A percentile compares a stretch with the other conserved stretches of the same genome.
Evolutionary conservation across 1,140 invertebrate genomes (phyloP).

Genomic region (Orius laevigatus): DNA sequence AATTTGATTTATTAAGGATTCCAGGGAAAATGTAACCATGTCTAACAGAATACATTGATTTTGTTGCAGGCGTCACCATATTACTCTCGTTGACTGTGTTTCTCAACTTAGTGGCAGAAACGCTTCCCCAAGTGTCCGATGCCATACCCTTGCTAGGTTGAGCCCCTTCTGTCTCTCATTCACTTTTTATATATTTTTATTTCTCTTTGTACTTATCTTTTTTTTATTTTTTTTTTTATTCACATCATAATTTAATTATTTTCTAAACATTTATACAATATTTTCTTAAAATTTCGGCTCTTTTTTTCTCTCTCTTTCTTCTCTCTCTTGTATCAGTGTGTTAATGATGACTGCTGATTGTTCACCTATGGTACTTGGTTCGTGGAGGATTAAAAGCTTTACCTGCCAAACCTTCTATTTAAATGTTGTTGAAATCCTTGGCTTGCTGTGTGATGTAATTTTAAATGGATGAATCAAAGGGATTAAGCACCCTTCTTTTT

Average conservation of each 20-base stretch:
- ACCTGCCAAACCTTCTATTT: slow-evolving; percentile 11
- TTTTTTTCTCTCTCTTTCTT: slow-evolving; percentile 8
- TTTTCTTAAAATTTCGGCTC: background rate
- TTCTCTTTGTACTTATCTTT: slow-evolving; percentile 2
- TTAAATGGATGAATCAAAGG: too few relatives aligned
- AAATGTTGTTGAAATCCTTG: slow-evolving; percentile 9
- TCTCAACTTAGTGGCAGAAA: slow-evolving; percentile 85
- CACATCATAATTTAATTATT: background rate
- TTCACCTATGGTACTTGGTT: slow-evolving; percentile 19
- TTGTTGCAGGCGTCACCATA: slow-evolving; percentile 81
- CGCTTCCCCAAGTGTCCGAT: slow-evolving; percentile 79
- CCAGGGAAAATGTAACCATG: too few relatives aligned
- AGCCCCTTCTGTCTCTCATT: slow-evolving; percentile 14
- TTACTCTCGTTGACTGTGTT: slow-evolving; percentile 97
- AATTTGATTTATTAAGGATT: too few relatives aligned
- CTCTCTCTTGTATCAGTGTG: slow-evolving; percentile 15
- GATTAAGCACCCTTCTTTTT: too few relatives aligned
- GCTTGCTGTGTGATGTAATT: slow-evolving; percentile 9
- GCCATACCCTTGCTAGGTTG: slow-evolving; percentile 51
- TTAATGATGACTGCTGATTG: slow-evolving; percentile 18
- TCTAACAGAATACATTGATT: slow-evolving; percentile 13
- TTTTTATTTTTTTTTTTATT: slow-evolving; percentile 1
- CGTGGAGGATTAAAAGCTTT: slow-evolving; percentile 15
- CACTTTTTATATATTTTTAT: slow-evolving; percentile 12
- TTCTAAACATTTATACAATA: background rate